These are phyloP conservation scores for Ceratothoa steindachneri DNA, from an alignment of 2,888 invertebrate species.

Conservation along the genomic window DNA sequence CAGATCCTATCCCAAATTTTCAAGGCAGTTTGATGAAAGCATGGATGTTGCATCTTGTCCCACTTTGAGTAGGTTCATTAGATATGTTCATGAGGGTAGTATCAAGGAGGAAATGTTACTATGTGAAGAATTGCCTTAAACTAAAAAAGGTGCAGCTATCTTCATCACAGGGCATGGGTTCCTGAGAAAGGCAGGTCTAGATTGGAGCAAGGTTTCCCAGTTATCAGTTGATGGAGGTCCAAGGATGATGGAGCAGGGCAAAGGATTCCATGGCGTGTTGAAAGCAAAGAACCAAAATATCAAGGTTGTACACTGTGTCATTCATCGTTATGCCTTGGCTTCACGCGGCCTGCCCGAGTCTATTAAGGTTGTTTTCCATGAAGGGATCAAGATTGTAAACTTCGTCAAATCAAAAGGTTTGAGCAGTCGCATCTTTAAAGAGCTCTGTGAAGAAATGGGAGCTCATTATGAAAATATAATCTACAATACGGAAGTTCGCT, in stretches of 20 bases:
- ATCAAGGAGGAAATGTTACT: too few relatives aligned
- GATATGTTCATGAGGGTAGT: too few relatives aligned
- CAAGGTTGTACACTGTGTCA: too few relatives aligned
- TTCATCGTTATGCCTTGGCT: too few relatives aligned
- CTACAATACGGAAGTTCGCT: too few relatives aligned
- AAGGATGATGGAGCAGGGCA: slow-evolving; percentile 18
- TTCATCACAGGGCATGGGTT: slow-evolving; percentile 19
- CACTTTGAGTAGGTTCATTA: slow-evolving; percentile 15
- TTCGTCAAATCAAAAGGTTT: too few relatives aligned
- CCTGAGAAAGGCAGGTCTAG: too few relatives aligned
- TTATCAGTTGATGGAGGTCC: slow-evolving; percentile 9
- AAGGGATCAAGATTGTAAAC: slow-evolving; percentile 14
- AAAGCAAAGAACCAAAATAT: too few relatives aligned
- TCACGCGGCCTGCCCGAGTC: slow-evolving; percentile 27
- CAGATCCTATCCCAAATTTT: too few relatives aligned
- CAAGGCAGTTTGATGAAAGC: too few relatives aligned
- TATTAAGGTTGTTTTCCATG: slow-evolving; percentile 23
- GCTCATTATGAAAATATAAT: too few relatives aligned
- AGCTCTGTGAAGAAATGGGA: slow-evolving; percentile 22
- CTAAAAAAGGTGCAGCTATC: slow-evolving; percentile 17
- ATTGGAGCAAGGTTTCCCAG: too few relatives aligned
- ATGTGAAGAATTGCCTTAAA: slow-evolving; percentile 15
- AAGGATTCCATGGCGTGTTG: slow-evolving; percentile 17
- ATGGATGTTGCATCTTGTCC: slow-evolving; percentile 16
- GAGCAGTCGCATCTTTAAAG: slow-evolving; percentile 24